Percentiles rank a stretch among this genome's conserved stretches.
These are phyloP conservation scores for Trichogramma dendrolimi DNA, from an alignment of 2,888 invertebrate species.

Conservation along the genomic window DNA sequence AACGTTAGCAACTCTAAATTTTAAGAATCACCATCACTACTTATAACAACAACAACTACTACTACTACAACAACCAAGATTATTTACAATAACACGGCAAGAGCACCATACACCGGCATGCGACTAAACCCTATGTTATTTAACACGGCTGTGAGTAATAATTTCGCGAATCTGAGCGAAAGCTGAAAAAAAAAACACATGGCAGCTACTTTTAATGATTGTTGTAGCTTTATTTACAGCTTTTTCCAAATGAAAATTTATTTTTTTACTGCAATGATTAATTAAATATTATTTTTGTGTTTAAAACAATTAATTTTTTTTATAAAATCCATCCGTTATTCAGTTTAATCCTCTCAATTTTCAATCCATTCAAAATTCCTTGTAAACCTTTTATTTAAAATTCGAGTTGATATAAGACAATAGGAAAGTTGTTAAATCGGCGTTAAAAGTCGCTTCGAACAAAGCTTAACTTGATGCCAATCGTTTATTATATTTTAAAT, in stretches of 20 bases:
- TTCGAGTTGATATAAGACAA: too few relatives aligned
- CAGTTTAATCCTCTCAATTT: too few relatives aligned
- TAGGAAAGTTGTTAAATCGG: too few relatives aligned
- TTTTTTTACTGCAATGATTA: neutral
- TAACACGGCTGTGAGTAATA: slow-evolving; percentile 42
- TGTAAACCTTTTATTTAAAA: too few relatives aligned
- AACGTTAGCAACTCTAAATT: slow-evolving; percentile 39
- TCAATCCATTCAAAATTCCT: too few relatives aligned
- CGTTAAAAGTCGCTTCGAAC: too few relatives aligned
- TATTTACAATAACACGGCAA: slow-evolving; percentile 42
- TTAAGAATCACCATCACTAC: slow-evolving; percentile 37
- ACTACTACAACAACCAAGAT: slow-evolving; percentile 24
- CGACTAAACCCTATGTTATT: slow-evolving; percentile 33
- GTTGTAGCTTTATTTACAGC: slow-evolving; percentile 20
- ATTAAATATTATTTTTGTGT: neutral
- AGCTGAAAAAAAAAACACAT: slow-evolving; percentile 21
- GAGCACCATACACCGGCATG: slow-evolving; percentile 47
- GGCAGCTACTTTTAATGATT: slow-evolving; percentile 28
- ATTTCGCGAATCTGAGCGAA: slow-evolving; percentile 34
- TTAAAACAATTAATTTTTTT: too few relatives aligned
- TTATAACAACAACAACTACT: slow-evolving; percentile 14
- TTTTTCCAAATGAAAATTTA: slow-evolving; percentile 8
- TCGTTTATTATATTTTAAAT: slow-evolving; percentile 20
- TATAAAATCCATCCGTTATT: too few relatives aligned
- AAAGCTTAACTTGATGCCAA: too few relatives aligned